Evolutionary conservation across 2,888 invertebrate species (phyloP).

Genomic region (Strigamia transsilvanica): DNA sequence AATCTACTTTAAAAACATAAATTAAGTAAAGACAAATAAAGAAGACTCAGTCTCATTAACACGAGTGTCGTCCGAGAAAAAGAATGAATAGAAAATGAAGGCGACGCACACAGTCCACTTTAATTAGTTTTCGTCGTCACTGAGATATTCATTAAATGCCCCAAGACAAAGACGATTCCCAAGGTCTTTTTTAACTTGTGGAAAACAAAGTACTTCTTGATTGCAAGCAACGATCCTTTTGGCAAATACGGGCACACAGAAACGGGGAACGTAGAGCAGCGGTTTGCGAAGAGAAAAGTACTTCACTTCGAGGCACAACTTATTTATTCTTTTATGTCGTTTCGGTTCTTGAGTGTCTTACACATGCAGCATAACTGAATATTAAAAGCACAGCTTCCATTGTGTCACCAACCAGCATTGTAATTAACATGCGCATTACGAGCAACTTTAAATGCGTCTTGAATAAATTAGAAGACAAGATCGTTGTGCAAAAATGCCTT

Average conservation of each 20-base stretch:
- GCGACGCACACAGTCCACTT: conserved; percentile 21
- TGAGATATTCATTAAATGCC: conserved; percentile 21
- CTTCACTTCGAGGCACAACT: conserved; percentile 21
- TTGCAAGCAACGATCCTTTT: conserved; percentile 26
- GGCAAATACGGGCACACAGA: conserved; percentile 18
- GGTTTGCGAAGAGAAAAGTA: neutral
- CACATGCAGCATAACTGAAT: conserved; percentile 45
- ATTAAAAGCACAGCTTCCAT: conserved; percentile 49
- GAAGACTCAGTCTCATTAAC: conserved; percentile 16
- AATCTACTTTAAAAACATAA: neutral
- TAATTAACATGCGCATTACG: conserved; percentile 52
- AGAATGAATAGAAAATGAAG: conserved; percentile 30
- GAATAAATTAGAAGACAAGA: conserved; percentile 52
- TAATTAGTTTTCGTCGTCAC: conserved; percentile 20
- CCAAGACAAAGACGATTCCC: conserved; percentile 21
- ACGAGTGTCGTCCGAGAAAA: conserved; percentile 5
- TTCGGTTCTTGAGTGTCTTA: conserved; percentile 30
- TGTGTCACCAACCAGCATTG: conserved; percentile 51
- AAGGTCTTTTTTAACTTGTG: conserved; percentile 30
- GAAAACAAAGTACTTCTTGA: conserved; percentile 30
- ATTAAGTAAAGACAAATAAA: conserved; percentile 22
- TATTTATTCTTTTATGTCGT: conserved; percentile 30
- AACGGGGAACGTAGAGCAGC: neutral
- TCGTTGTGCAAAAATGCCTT: conserved; percentile 13
- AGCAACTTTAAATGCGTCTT: conserved; percentile 47